A percentile compares a stretch with the other conserved stretches of the same genome.
Evolutionary conservation across 2,113 vertebrate species (phyloP).

Genomic region (Phalacrocorax pelagicus): DNA sequence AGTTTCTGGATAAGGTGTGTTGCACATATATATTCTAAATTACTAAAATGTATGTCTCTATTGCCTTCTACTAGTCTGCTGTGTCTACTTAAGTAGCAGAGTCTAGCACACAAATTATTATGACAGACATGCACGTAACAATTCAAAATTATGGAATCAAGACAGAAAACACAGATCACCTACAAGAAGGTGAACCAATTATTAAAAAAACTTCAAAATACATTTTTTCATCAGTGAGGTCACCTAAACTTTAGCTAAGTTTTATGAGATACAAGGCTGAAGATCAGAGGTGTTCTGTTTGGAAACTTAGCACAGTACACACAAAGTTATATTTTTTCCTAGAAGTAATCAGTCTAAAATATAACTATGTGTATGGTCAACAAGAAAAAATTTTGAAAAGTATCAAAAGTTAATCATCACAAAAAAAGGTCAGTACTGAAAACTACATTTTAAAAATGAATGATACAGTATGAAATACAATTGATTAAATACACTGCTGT

Average conservation of each 20-base stretch:
- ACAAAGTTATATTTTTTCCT: neutral
- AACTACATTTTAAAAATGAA: neutral
- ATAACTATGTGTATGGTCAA: fast-evolving
- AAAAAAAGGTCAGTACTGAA: neutral
- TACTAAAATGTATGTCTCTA: neutral
- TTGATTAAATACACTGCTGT: neutral
- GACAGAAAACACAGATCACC: neutral
- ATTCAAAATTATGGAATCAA: neutral
- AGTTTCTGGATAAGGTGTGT: neutral
- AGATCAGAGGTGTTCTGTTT: neutral
- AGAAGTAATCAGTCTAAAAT: neutral
- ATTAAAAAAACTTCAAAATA: neutral
- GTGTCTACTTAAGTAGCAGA: neutral
- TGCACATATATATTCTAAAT: neutral
- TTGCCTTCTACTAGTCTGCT: neutral
- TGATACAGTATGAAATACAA: neutral
- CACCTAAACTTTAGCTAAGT: neutral
- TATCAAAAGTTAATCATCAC: neutral
- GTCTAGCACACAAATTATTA: neutral
- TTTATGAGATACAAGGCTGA: neutral
- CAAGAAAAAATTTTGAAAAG: neutral
- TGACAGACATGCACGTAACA: neutral
- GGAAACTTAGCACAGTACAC: neutral
- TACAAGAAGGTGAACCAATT: neutral
- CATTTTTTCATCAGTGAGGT: neutral